phyloP scores from a whole-genome alignment of 53 echinoderm and acorn worm species.

The Arbacia lixula region DNA sequence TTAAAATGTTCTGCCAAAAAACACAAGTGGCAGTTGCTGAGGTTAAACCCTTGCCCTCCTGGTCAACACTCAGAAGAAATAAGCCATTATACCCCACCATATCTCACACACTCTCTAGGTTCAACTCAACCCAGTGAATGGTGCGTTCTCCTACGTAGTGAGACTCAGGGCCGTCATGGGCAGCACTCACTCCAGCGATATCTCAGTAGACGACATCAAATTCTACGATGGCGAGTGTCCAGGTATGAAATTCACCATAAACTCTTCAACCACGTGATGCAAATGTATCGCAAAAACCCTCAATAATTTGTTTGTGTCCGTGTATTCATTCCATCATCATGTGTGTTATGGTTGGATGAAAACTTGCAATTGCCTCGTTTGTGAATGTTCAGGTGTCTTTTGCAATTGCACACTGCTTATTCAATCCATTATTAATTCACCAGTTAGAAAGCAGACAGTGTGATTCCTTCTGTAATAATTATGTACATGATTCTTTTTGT shows the following conservation, averaged over 20 bases:
- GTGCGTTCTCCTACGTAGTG: slow-evolving; percentile 50
- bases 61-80: too few relatives aligned
- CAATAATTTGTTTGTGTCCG: too few relatives aligned
- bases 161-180: slow-evolving; percentile 63
- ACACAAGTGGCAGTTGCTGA: too few relatives aligned
- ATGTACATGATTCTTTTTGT: too few relatives aligned
- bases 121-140: slow-evolving; percentile 44
- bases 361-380: not conserved
- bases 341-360: not conserved
- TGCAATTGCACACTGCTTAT: not conserved
- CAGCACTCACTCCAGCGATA: slow-evolving; percentile 60
- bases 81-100: too few relatives aligned
- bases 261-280: too few relatives aligned
- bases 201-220: slow-evolving; percentile 74
- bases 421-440: not conserved
- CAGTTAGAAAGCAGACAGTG: not conserved
- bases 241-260: too few relatives aligned
- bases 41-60: too few relatives aligned
- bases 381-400: not conserved
- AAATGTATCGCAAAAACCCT: too few relatives aligned
- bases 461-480: not conserved
- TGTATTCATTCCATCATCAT: not conserved
- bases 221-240: slow-evolving; percentile 72
- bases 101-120: not conserved
- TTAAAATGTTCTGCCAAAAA: too few relatives aligned